These are phyloP conservation scores for Rhodinocichla rosea DNA, from an alignment of 2,113 vertebrate genomes.

Conservation along the genomic window DNA sequence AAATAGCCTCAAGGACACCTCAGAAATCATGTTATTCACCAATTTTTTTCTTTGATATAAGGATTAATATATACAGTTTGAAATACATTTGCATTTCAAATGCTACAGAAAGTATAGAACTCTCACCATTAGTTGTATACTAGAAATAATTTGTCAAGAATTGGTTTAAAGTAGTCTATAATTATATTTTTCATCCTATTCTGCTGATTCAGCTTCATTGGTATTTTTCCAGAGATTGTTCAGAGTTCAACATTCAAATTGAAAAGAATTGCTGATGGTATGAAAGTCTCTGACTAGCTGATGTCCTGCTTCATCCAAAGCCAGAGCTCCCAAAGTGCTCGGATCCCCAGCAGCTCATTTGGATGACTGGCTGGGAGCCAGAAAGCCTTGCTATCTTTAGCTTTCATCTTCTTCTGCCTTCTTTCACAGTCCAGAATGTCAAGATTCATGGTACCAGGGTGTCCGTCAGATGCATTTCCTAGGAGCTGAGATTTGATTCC, in stretches of 20 bases:
- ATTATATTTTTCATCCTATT: not conserved
- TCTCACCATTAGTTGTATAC: not conserved
- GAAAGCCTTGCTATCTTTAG: not conserved
- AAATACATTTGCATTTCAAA: not conserved
- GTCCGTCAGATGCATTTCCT: not conserved
- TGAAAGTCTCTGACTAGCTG: not conserved
- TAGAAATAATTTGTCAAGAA: not conserved
- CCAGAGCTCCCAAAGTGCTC: not conserved
- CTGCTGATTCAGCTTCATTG: not conserved
- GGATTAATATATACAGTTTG: not conserved
- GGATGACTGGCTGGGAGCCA: not conserved
- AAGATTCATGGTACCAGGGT: not conserved
- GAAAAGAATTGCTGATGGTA: not conserved
- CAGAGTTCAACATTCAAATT: not conserved
- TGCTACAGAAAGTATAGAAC: not conserved
- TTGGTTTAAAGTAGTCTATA: not conserved
- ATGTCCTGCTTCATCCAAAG: not conserved
- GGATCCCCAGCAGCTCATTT: not conserved
- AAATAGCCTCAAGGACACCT: not conserved
- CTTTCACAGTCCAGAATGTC: conserved; percentile 5
- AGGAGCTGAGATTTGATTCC: not conserved
- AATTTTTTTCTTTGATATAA: not conserved
- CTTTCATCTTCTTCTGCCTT: conserved; percentile 8
- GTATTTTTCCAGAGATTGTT: not conserved
- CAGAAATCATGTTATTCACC: not conserved